phyloP scores from a whole-genome alignment of 2,888 invertebrate genomes.

The Spisula subtruncata region DNA sequence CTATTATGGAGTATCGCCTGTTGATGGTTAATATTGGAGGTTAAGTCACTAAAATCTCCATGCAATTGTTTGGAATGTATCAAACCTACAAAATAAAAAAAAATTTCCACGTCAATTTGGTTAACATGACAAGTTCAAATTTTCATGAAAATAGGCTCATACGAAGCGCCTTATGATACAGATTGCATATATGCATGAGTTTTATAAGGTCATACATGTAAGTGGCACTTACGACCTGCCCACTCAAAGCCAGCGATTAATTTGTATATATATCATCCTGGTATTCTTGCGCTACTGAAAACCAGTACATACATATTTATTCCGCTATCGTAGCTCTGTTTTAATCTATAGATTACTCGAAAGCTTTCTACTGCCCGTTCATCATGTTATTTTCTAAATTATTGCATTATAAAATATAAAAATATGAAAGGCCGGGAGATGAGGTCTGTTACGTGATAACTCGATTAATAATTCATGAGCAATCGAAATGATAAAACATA shows the following conservation, averaged over 20 bases:
- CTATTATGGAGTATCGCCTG: no score
- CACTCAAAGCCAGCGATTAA: no score
- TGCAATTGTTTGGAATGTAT: neutral
- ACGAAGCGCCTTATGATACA: no score
- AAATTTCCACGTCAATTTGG: no score
- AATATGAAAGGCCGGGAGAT: neutral
- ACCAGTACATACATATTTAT: neutral
- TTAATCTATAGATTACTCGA: slow-evolving; percentile 5
- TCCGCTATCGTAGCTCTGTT: neutral
- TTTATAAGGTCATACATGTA: no score
- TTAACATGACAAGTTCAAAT: no score
- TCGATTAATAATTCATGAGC: neutral
- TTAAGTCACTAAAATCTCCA: no score
- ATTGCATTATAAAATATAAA: neutral
- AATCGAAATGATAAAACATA: no score
- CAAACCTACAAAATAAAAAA: neutral
- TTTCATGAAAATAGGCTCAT: no score
- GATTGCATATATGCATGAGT: no score
- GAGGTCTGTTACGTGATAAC: neutral
- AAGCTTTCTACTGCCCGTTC: neutral
- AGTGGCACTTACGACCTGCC: no score
- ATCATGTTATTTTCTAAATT: neutral
- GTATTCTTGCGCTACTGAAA: neutral
- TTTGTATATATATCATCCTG: neutral
- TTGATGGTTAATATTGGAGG: no score